Base-by-base conservation (phyloP, 2,888 invertebrate species). In the Agriotes lineatus region DNA sequence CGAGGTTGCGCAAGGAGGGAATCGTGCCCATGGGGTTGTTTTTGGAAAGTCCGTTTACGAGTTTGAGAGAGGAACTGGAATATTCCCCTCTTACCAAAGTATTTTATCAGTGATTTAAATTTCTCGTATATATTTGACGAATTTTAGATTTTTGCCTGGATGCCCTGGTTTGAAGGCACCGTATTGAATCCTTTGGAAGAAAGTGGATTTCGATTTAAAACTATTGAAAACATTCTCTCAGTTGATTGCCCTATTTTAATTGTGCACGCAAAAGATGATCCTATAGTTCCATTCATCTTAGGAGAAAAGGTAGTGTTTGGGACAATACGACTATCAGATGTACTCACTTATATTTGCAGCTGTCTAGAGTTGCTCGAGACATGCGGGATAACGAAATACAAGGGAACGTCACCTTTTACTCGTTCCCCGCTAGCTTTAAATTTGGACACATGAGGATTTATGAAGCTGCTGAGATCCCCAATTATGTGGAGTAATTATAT, bases 81-180 rank as follows among this genome's bases (percentile, higher is more conserved):
- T 52, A 35, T 33, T 81, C 10, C 76, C 67, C 65, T 74, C 98
- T 72, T 89, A 90, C 2, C 96, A 97, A 76, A 97, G 96, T 82
- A 91, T 97, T 2, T 6, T 54, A 39, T 19, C 42, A 59, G 37
- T 37, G 5, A 45, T 65, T 45, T 14, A 18, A 30, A 16, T 65
- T 7, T 5, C 7, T 25, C 25, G 4, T n/a, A n/a, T n/a, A n/a
- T n/a, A 25, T 5, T 25, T 44, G 9, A 42, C 10, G 18, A 69
- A 71, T 81, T 83, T 1, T 85, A 95, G 93, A 85, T 94, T 6
- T 95, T 93, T 74, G 89, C 89, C 0, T 90, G 93, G 86, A 86
- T 97, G 74, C 96, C 97, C 0, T 95, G 94, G 90, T 95, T 93
- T 83, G 90, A 94, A 57, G 85, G 86, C 71, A 87, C 92, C 10